Evolutionary conservation across 2,113 vertebrate genomes (phyloP), one percentile per base, ranked within the genome.

Genomic region (Upupa epops): DNA sequence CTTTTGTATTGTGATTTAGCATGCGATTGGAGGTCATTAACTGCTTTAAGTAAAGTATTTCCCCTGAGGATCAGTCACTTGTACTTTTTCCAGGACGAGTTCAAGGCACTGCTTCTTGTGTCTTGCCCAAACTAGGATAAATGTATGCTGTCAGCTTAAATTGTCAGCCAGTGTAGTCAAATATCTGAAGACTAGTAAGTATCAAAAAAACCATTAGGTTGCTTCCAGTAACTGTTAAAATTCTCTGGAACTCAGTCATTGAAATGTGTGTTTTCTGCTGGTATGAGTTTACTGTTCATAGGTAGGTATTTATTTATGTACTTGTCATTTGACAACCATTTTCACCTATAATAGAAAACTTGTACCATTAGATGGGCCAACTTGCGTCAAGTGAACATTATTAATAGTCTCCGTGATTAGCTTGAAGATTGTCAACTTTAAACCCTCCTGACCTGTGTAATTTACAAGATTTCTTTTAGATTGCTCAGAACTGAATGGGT

Each of bases 211-310:
- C n/a, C 7, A 25, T 77, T 55, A 76, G 45, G 31, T 51, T 59
- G 37, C 81, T 94, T 86, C 13, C 11, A 75, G 58, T 72, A 90
- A 60, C 74, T 88, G 77, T 88, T 28, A 91, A 60, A 90, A 92
- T 61, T 69, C 31, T 52, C 28, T 32, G 58, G 36, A 37, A n/a
- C 22, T 86, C 40, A 49, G 54, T 88, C 20, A 74, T 73, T 79
- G 19, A 55, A 48, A 65, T 46, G 58, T 49, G n/a, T 55, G 22
- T 40, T 81, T 84, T 75, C 54, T 61, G 25, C 55, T 72, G 31
- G 17, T 75, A 20, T 17, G 61, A 52, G 49, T 60, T 83, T 56
- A 75, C 40, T 72, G 58, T 45, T 81, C 26, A 60, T 91, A 46
- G 31, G 9, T 49, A 36, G 28, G 90, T 20, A 16, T 58, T 28